Evolutionary conservation across 1,140 invertebrate species (phyloP), one percentile per base, ranked within the genome.

Genomic region (Brachionus plicatilis): DNA sequence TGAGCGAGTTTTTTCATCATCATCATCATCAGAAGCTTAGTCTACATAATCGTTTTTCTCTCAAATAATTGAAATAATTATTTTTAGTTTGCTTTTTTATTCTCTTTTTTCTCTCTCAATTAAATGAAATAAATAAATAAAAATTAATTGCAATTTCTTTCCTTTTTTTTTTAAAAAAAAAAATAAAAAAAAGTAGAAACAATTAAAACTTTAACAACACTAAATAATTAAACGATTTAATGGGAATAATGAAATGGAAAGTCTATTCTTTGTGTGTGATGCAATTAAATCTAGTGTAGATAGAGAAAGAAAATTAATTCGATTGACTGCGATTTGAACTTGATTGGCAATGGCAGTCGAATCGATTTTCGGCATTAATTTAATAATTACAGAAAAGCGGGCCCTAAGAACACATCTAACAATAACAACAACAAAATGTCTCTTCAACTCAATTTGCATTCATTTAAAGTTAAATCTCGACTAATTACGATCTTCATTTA

Each of bases 121-220:
- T 76, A 76, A 76, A 76, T 76, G 45, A 76, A 76, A 72, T 72
- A 72, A 72, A 72, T 72, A 76, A 50, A 76, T 27, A 53, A 50
- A 76, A 76, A 27, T 47, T 50, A 76, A 53, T 76, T 50, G 45
- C 43, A 76, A 76, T 33, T 76, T 76, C 17, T 43, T 47, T 76
- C 27, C 45, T 12, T 76, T 37, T 27, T 76, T 50, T n/a, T n/a
- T n/a, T n/a, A n/a, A n/a, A n/a, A n/a, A n/a, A n/a, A 43, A 43
- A 72, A 70, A 72, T 45, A 47, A 43, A 24, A 72, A 72, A 72
- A 72, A 72, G 68, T 76, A 76, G 72, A 76, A 76, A 76, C 72
- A 76, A 76, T 76, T 76, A 76, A 76, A 47, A 76, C 43, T 47
- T 76, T 76, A 76, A 76, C 72, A 76, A 76, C 72, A 76, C 72